These are phyloP conservation scores for Dryas iulia DNA, from an alignment of 1,140 invertebrate species.

Conservation along the genomic window DNA sequence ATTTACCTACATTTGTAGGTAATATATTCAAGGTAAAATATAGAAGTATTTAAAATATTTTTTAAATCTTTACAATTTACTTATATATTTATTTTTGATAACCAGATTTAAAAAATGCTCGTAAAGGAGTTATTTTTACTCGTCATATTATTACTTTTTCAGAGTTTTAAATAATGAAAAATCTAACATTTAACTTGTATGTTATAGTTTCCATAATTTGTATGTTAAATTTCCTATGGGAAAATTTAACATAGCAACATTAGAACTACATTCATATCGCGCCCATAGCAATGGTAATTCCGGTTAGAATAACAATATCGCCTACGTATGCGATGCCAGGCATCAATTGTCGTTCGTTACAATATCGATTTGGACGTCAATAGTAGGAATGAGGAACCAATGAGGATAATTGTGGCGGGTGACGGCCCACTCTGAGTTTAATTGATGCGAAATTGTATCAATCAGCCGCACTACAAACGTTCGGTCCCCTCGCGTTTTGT, in stretches of 20 bases:
- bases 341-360: conserved; percentile 46
- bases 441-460: conserved; percentile 77
- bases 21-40: too few relatives aligned
- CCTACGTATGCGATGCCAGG: conserved; percentile 16
- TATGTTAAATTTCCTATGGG: too few relatives aligned
- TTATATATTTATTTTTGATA: too few relatives aligned
- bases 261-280: not conserved
- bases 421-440: conserved; percentile 54
- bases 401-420: conserved; percentile 67
- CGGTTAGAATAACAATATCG: conserved; percentile 6
- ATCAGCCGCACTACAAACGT: conserved; percentile 41
- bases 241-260: not conserved
- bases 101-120: too few relatives aligned
- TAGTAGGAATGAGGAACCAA: conserved; percentile 70
- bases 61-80: too few relatives aligned
- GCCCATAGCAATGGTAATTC: not conserved
- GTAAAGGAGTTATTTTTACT: too few relatives aligned
- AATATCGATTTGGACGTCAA: conserved; percentile 47
- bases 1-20: too few relatives aligned
- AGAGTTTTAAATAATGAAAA: too few relatives aligned
- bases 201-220: too few relatives aligned
- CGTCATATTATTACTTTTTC: too few relatives aligned
- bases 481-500: conserved; percentile 23
- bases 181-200: too few relatives aligned
- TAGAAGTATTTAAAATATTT: too few relatives aligned